A percentile compares a stretch with the other conserved stretches of the same genome.
phyloP scores from a whole-genome alignment of 2,888 invertebrate species.

The Tipula confusa region DNA sequence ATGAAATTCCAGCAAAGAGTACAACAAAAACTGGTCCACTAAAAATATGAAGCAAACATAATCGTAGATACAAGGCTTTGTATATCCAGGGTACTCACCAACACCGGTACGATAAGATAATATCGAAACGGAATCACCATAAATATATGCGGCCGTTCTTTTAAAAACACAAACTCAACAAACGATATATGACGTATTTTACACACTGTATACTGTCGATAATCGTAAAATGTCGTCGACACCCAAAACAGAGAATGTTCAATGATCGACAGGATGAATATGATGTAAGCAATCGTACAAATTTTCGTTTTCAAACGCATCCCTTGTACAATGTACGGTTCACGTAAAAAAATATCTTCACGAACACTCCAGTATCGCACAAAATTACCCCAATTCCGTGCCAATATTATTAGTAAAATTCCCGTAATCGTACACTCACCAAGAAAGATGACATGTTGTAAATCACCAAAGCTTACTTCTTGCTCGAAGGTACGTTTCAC shows the following conservation, averaged over 20 bases:
- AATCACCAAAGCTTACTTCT: neutral
- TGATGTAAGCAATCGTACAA: neutral
- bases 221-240: conserved; percentile 42
- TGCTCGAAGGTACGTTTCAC: neutral
- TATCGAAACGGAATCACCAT: conserved; percentile 39
- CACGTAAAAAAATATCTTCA: neutral
- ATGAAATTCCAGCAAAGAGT: conserved; percentile 70
- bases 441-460: neutral
- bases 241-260: conserved; percentile 41
- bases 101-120: neutral
- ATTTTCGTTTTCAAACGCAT: neutral
- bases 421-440: neutral
- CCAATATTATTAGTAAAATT: neutral
- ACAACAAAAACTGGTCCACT: conserved; percentile 46
- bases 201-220: conserved; percentile 42
- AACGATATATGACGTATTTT: conserved; percentile 43
- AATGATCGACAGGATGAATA: conserved; percentile 28
- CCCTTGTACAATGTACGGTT: neutral
- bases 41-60: no score
- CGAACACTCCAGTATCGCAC: neutral
- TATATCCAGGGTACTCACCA: neutral
- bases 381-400: neutral
- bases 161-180: conserved; percentile 43
- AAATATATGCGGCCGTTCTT: conserved; percentile 43
- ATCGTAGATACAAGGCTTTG: no score